Base-by-base conservation (phyloP, 2,797 vertebrate genomes). In the Todus mexicanus region DNA sequence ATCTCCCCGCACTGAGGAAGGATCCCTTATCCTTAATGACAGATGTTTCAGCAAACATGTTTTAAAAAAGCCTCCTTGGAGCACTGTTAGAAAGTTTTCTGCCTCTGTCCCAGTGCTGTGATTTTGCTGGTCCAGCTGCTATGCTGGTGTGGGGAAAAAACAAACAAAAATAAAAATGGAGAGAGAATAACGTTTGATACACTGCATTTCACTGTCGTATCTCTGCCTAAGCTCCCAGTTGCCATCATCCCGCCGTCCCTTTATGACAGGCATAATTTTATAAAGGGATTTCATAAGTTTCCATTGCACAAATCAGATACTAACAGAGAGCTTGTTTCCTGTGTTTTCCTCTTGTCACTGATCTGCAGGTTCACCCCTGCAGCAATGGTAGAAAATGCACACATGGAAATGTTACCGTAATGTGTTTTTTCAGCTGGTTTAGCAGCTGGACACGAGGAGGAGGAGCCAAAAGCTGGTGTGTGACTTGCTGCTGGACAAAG, bases 391-490 rank as follows among this genome's bases (percentile, higher is more conserved):
- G 74, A 56, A 92, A 88, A 73, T 6, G 13, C 0, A 0, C 48
- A 64, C 25, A 31, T 10, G n/a, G n/a, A 72, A 71, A 43, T 45
- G 7, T 72, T 68, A 43, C 37, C 1, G 5, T n/a, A 23, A 47
- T 17, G 35, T 60, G 76, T 88, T 84, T 88, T 84, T 86, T 43
- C 80, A 91, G 56, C 68, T 81, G 87, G 2, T 43, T 87, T 71
- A 87, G 72, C 73, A 92, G 84, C 69, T 84, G 80, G 53, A 57
- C 51, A 61, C 0, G 10, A 71, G 45, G 53, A 90, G n/a, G 27
- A 73, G 43, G 19, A 84, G 80, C 48, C 68, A 79, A 78, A 69
- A 29, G 53, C 13, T 57, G 43, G 33, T 0, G 2, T 0, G 40
- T 12, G 54, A 66, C 16, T 40, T 37, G 50, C 50, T 47, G 63